Base-by-base conservation (phyloP, 1,140 invertebrate species). In the Scylla paramamosain region DNA sequence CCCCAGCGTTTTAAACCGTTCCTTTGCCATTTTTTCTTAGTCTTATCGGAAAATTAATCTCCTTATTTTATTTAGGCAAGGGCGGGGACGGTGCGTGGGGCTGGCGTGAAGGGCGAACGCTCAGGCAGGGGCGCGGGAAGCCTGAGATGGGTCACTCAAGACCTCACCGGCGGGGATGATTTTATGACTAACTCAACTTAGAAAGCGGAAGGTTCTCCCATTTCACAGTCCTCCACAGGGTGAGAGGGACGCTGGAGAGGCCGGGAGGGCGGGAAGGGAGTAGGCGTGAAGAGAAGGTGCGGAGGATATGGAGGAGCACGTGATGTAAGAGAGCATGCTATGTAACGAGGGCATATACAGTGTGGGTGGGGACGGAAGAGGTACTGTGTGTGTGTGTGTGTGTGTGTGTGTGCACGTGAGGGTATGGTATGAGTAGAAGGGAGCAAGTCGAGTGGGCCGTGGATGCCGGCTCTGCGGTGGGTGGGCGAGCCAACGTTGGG, bases 41-140 rank as follows among this genome's bases (percentile, higher is more conserved):
- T n/a, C 67, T 77, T 77, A 77, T 77, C 67, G 67, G 67, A 77
- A 77, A 77, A 77, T 77, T 77, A 77, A 77, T 77, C 67, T 77
- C 67, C 25, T 12, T 20, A 0, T n/a, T 77, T 77, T 77, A 77
- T 77, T 77, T 77, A n/a, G 25, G 20, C 67, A n/a, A 20, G 12
- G 67, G 67, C 1, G 67, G 4, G 25, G n/a, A 7, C 4, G 12
- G 67, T n/a, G 67, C 52, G 52, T 12, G 52, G 6, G 39, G 39
- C 39, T 39, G 39, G 39, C 39, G 39, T 39, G 39, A 59, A 59
- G 67, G n/a, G 67, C 20, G 67, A 77, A 77, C 67, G 67, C 67
- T n/a, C 67, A n/a, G n/a, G 20, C 0, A 6, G 20, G 12, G 67
- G 67, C 25, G 20, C 16, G n/a, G 67, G 20, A 77, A 25, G 67